Conservation (phyloP, 2,797 vertebrate species). For the Malurus splendens region DNA sequence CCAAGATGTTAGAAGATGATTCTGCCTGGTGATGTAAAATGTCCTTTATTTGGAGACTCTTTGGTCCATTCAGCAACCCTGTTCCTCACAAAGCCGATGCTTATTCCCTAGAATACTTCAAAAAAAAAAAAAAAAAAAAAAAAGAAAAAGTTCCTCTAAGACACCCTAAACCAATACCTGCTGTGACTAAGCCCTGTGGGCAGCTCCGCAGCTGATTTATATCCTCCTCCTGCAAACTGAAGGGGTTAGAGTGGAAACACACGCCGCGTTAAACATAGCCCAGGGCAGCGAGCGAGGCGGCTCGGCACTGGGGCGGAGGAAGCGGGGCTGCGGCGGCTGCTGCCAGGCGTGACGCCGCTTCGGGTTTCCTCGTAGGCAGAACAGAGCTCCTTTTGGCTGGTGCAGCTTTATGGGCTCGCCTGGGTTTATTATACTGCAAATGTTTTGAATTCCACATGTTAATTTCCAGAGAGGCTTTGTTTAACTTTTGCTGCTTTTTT, state of each 20-base stretch:
- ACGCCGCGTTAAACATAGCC: background rate
- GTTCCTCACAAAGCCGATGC: slow-evolving; percentile 29
- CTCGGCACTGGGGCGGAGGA: background rate
- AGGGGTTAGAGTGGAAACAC: slow-evolving; percentile 52
- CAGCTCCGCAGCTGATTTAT: slow-evolving; percentile 51
- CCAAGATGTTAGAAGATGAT: background rate
- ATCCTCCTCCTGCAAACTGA: slow-evolving; percentile 1
- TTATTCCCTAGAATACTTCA: slow-evolving; percentile 58
- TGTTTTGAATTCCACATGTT: slow-evolving; percentile 59
- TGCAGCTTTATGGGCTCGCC: slow-evolving; percentile 43
- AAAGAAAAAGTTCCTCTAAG: slow-evolving; percentile 7
- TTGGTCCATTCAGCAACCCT: background rate
- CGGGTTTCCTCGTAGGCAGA: slow-evolving; percentile 39
- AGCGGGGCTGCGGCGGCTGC: slow-evolving; percentile 23
- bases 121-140: background rate
- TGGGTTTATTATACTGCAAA: slow-evolving; percentile 49
- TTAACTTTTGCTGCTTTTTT: background rate
- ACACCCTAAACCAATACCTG: slow-evolving; percentile 56
- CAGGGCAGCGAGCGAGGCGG: background rate
- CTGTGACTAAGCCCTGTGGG: slow-evolving; percentile 59
- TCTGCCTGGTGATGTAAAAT: slow-evolving; percentile 21
- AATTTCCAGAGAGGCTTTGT: slow-evolving; percentile 48
- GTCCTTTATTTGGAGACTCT: slow-evolving; percentile 11
- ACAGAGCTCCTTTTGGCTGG: slow-evolving; percentile 42
- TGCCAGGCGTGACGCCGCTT: slow-evolving; percentile 28